Percentiles rank a stretch among this genome's conserved stretches.
Evolutionary conservation across 2,888 invertebrate genomes (phyloP).

Genomic region (Tupiocoris notatus): DNA sequence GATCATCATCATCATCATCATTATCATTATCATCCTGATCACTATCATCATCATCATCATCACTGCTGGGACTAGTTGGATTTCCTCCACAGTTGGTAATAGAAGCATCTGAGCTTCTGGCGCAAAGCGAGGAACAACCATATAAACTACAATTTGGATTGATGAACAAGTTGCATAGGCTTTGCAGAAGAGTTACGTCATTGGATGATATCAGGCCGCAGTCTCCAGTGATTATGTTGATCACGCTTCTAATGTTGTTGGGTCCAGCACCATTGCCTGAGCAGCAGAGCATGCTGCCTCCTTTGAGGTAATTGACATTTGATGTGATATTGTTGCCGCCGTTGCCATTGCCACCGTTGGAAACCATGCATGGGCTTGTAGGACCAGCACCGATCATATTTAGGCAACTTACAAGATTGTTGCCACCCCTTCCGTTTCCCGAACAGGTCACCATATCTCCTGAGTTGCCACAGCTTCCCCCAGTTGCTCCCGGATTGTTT

Average conservation of each 20-base stretch:
- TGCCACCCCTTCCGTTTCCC: neutral
- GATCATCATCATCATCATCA: too few species aligned
- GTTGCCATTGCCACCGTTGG: neutral
- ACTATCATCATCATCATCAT: too few species aligned
- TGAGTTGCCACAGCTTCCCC: neutral
- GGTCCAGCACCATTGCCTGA: conserved; percentile 4
- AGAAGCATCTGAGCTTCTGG: too few species aligned
- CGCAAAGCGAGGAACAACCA: too few species aligned
- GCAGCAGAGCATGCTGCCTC: conserved; percentile 8
- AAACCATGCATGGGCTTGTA: conserved; percentile 1
- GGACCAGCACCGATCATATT: neutral
- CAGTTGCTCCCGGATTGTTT: neutral
- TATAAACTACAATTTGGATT: neutral
- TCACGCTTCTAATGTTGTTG: neutral
- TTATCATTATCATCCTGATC: too few species aligned
- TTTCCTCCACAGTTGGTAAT: too few species aligned
- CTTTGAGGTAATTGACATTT: neutral
- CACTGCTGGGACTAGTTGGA: too few species aligned
- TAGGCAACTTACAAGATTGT: neutral
- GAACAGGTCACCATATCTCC: too few species aligned
- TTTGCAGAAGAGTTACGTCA: neutral
- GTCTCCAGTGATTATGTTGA: neutral
- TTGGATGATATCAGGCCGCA: neutral
- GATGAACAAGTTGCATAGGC: conserved; percentile 5
- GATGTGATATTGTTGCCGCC: conserved; percentile 10